Evolutionary conservation across 2,113 vertebrate species (phyloP).

Genomic region (Pao palembangensis): DNA sequence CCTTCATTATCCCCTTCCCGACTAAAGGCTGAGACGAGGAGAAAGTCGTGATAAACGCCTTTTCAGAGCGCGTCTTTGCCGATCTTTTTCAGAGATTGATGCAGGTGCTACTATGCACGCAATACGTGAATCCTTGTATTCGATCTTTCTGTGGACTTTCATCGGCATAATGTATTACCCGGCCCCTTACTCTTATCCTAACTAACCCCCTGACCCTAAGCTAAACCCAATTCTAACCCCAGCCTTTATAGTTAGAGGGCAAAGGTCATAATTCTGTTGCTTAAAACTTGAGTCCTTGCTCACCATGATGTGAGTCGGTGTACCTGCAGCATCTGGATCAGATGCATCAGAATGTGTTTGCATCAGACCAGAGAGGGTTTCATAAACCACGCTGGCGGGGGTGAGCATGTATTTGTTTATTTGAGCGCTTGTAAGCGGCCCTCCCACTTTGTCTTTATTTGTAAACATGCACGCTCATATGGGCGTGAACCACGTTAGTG

Average conservation of each 20-base stretch:
- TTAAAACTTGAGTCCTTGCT: too few relatives aligned
- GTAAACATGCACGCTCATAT: conserved; percentile 44
- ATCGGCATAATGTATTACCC: too few relatives aligned
- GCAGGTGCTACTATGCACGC: too few relatives aligned
- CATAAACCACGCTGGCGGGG: not conserved
- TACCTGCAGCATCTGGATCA: too few relatives aligned
- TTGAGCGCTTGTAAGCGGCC: conserved; percentile 12
- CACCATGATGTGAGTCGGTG: conserved; percentile 53
- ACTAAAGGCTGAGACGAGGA: conserved; percentile 40
- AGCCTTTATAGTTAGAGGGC: too few relatives aligned
- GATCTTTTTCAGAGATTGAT: conserved; percentile 23
- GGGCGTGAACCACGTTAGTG: conserved; percentile 49
- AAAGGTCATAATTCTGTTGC: too few relatives aligned
- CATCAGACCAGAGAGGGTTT: conserved; percentile 31
- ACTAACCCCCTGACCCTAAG: too few relatives aligned
- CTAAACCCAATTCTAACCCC: too few relatives aligned
- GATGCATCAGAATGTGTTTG: conserved; percentile 12
- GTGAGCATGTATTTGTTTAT: conserved; percentile 18
- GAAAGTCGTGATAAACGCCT: conserved; percentile 49
- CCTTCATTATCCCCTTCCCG: conserved; percentile 51
- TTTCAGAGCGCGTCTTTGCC: conserved; percentile 24
- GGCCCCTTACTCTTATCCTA: too few relatives aligned
- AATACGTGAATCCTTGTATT: too few relatives aligned
- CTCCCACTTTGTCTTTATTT: conserved; percentile 60
- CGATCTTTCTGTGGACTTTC: too few relatives aligned